Conservation (phyloP, 2,113 vertebrate genomes). For the Chitala chitala region DNA sequence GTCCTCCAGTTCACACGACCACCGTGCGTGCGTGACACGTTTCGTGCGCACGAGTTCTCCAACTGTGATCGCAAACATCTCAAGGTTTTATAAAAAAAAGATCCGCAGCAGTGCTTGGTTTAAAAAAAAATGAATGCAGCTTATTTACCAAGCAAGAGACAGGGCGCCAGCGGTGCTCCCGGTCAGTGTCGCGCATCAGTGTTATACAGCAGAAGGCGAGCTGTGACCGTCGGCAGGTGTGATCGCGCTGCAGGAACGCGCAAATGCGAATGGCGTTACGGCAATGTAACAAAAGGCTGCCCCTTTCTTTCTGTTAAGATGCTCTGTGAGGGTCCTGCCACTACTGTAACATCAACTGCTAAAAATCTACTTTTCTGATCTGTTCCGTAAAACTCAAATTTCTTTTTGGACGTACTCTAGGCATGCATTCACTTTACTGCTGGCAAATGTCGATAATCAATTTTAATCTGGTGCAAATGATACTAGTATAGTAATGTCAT, state of each 20-base stretch:
- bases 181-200: no score
- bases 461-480: neutral
- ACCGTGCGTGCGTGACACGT: neutral
- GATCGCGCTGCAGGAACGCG: neutral
- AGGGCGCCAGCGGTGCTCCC: neutral
- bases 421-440: neutral
- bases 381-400: neutral
- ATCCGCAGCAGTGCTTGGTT: neutral
- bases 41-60: neutral
- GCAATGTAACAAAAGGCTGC: neutral
- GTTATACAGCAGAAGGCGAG: neutral
- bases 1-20: neutral
- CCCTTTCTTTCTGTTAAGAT: neutral
- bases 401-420: neutral
- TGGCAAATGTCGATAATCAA: neutral
- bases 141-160: no score
- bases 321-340: neutral
- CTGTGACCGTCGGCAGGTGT: neutral
- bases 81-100: neutral
- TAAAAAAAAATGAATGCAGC: neutral
- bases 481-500: neutral
- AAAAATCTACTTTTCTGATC: neutral
- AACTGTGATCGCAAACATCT: neutral
- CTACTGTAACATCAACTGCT: neutral
- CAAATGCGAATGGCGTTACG: no score